phyloP scores from a whole-genome alignment of 2,113 vertebrate genomes.

The Chunga burmeisteri region DNA sequence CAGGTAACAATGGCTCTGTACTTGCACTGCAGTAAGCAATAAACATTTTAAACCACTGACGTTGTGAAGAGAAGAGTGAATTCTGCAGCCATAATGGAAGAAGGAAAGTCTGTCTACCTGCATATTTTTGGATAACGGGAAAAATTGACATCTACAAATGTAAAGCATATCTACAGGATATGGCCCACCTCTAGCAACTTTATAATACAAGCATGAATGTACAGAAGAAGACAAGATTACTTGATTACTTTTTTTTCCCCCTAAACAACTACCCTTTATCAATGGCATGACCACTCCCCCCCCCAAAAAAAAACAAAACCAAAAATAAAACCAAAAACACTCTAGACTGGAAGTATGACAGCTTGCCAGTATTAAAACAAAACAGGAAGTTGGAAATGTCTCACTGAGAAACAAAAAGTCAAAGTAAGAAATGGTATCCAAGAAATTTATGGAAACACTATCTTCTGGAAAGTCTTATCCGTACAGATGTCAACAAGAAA shows the following conservation, averaged over 20 bases:
- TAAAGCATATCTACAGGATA: not conserved
- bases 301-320: not conserved
- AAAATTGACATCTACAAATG: not conserved
- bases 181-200: not conserved
- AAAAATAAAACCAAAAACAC: not conserved
- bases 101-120: not conserved
- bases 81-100: not conserved
- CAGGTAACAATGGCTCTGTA: not conserved
- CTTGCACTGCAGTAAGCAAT: not conserved
- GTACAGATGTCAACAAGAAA: not conserved
- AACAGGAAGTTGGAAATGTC: not conserved
- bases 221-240: not conserved
- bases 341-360: not conserved
- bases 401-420: not conserved
- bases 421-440: not conserved
- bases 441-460: not conserved
- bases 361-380: not conserved
- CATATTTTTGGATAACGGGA: not conserved
- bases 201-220: not conserved
- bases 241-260: not conserved
- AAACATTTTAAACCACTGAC: fast-evolving
- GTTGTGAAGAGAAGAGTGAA: not conserved
- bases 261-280: not conserved
- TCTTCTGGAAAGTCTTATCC: not conserved
- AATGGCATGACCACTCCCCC: not conserved